These are phyloP conservation scores for Rhopalosiphum nymphaeae DNA, from an alignment of 2,888 invertebrate species.

Conservation along the genomic window DNA sequence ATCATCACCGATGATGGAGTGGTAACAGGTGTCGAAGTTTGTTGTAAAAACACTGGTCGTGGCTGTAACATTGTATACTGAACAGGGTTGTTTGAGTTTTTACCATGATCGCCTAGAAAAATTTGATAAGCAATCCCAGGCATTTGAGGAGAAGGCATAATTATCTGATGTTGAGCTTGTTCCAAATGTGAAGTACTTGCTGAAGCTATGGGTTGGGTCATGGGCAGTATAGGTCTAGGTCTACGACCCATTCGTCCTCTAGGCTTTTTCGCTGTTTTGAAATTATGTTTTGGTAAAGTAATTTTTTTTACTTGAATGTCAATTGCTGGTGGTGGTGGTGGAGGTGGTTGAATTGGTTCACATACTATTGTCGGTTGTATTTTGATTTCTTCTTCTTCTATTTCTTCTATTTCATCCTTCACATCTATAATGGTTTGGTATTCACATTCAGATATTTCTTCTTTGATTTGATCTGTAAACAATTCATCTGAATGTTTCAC, in stretches of 20 bases:
- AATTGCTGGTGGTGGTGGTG: neutral
- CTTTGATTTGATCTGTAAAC: conserved; percentile 51
- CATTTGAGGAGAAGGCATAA: conserved; percentile 52
- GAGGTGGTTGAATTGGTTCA: neutral
- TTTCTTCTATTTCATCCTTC: conserved; percentile 54
- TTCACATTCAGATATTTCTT: conserved; percentile 10
- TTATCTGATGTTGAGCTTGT: conserved; percentile 36
- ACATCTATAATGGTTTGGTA: conserved; percentile 20
- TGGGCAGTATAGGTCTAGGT: conserved; percentile 60
- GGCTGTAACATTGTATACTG: conserved; percentile 59
- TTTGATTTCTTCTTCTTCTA: conserved; percentile 24
- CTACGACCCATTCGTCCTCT: conserved; percentile 32
- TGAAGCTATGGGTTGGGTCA: conserved; percentile 19
- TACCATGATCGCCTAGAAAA: conserved; percentile 29
- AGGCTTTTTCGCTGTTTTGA: neutral
- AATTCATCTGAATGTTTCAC: conserved; percentile 47
- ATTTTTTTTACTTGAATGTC: conserved; percentile 9
- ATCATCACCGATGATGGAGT: conserved; percentile 40
- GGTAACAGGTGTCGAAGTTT: conserved; percentile 8
- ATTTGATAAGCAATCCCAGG: conserved; percentile 59
- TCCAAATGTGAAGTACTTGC: conserved; percentile 24
- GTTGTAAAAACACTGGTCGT: conserved; percentile 52
- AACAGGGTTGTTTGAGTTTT: conserved; percentile 54
- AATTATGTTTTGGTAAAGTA: conserved; percentile 2
- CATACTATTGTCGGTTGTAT: neutral